Base-by-base conservation (phyloP, 2,797 vertebrate species). In the Orientallactaga sibirica region DNA sequence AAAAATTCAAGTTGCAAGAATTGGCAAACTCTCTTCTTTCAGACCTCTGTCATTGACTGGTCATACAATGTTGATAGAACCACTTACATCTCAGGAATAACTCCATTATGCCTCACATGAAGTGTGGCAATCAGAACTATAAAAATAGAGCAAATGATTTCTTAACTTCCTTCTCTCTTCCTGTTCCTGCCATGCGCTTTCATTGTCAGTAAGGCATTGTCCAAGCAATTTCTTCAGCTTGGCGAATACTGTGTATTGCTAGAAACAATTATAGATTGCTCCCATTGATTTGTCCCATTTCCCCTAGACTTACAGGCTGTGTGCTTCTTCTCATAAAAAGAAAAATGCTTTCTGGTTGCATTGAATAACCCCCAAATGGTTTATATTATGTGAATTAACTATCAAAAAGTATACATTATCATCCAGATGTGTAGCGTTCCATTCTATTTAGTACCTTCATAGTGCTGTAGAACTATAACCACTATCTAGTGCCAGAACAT, bases 71-170 rank as follows among this genome's bases (percentile, higher is more conserved):
- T 22, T 94, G 90, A 92, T 92, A 88, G 62, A 92, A 66, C 75
- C 90, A 95, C 84, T 96, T 94, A 87, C 55, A 29, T 96, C 86
- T 93, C 79, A 74, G 62, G 82, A 93, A 86, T 87, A 77, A 93
- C 70, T 92, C 95, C 91, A 95, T 96, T 93, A 79, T 18, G 82
- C n/a, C 52, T 96, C 92, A 83, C 62, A 33, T 86, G 71, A 93
- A 94, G 88, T 71, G 67, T 67, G 58, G 89, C 89, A 93, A 96
- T 95, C 95, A 96, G 29, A 16, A 27, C 41, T 67, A 11, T 73
- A 90, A 93, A 95, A 96, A 82, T 71, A 95, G 75, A 94, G 52
- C 62, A 96, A 89, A 92, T 92, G 84, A 33, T 61, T 71, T 93
- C 74, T 94, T 89, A 77, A 93, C 58, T 76, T 55, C 37, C 9